phyloP scores from a whole-genome alignment of 2,888 invertebrate species.

The Oegoconia quadripuncta region DNA sequence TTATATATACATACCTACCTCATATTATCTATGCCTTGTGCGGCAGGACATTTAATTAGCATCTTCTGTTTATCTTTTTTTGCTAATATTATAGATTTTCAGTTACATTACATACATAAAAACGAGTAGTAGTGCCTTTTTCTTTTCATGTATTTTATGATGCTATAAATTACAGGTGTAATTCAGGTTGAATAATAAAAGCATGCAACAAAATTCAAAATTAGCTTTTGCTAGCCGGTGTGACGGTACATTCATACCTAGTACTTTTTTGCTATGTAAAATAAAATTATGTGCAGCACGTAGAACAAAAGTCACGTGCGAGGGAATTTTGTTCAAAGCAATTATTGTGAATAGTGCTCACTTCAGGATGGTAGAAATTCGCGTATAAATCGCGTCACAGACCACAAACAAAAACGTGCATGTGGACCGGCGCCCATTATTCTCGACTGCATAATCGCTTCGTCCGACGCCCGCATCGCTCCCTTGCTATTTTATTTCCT shows the following conservation, averaged over 20 bases:
- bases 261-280: neutral
- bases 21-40: too few relatives aligned
- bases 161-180: too few relatives aligned
- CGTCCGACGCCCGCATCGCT: slow-evolving; percentile 78
- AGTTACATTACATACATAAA: too few relatives aligned
- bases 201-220: neutral
- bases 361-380: slow-evolving; percentile 76
- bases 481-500: slow-evolving; percentile 77
- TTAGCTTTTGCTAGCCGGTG: too few relatives aligned
- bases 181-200: neutral
- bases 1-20: too few relatives aligned
- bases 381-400: slow-evolving; percentile 78
- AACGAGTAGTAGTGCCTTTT: too few relatives aligned
- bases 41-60: too few relatives aligned
- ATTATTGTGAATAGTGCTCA: slow-evolving; percentile 77
- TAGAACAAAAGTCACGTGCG: slow-evolving; percentile 58
- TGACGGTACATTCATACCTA: neutral
- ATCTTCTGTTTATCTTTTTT: too few relatives aligned
- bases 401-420: slow-evolving; percentile 80
- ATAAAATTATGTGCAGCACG: slow-evolving; percentile 31
- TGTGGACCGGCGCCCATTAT: slow-evolving; percentile 78
- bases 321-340: slow-evolving; percentile 71
- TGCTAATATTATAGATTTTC: too few relatives aligned
- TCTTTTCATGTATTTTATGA: too few relatives aligned
- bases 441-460: slow-evolving; percentile 79